Evolutionary conservation across 2,113 vertebrate species (phyloP).

Genomic region (Oncorhynchus kisutch): DNA sequence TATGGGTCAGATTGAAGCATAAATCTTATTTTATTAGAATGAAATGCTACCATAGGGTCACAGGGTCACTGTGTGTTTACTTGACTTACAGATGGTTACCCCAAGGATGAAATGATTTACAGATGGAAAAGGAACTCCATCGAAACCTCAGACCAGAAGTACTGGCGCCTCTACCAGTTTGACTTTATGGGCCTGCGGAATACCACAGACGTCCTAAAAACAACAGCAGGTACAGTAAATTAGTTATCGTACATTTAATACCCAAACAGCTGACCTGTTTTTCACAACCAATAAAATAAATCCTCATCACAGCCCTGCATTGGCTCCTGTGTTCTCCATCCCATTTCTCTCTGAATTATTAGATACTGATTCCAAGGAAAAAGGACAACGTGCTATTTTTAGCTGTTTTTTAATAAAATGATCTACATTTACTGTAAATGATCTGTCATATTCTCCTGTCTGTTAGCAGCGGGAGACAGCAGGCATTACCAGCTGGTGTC

Average conservation of each 20-base stretch:
- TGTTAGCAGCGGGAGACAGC: not conserved
- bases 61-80: slow-evolving; percentile 35
- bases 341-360: no score
- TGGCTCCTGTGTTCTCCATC: no score
- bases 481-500: not conserved
- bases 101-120: slow-evolving; percentile 94
- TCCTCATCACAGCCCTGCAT: no score
- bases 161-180: slow-evolving; percentile 97
- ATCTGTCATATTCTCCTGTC: not conserved
- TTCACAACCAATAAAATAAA: no score
- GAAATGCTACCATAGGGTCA: not conserved
- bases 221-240: slow-evolving; percentile 81
- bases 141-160: slow-evolving; percentile 92
- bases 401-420: no score
- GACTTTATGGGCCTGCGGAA: slow-evolving; percentile 96
- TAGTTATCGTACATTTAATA: no score
- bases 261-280: no score
- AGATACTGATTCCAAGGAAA: no score
- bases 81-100: slow-evolving; percentile 90
- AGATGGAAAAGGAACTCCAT: slow-evolving; percentile 93
- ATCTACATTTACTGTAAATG: no score
- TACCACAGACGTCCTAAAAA: slow-evolving; percentile 85
- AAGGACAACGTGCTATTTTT: no score
- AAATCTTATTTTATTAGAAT: not conserved
- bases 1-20: not conserved